Base-by-base conservation (phyloP, 2,113 vertebrate genomes). In the Etheostoma cragini region DNA sequence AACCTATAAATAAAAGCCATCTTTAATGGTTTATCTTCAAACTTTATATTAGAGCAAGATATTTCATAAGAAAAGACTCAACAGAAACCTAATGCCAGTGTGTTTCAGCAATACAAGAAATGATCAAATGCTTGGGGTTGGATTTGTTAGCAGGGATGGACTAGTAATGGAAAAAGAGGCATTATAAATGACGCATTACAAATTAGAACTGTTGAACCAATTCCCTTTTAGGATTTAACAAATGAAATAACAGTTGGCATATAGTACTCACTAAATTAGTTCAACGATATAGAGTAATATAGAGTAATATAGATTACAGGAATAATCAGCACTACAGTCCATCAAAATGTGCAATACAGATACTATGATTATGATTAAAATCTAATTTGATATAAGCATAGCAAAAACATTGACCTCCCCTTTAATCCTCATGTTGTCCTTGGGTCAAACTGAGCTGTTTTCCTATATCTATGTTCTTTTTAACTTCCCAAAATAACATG, bases 61-160 rank as follows among this genome's bases (percentile, higher is more conserved):
- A 49, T 63, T 54, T 57, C 30, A 63, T 46, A 13, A 35, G 15
- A 49, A 42, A 35, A 22, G 8, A 38, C 46, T 67, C 12, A 5
- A 22, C 1, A 6, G 35, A 69, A 47, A 54, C n/a, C n/a, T n/a
- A n/a, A n/a, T n/a, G 16, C 33, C 46, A 49, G 6, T 11, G 26
- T 76, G 60, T 33, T 52, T 46, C 57, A 53, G 69, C 19, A 26
- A 13, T n/a, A 7, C 22, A 21, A 66, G 54, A 53, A 47, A 72
- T 49, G 17, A 26, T 65, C 35, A 58, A 49, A 58, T 4, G 12
- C 71, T 52, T 57, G 16, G 13, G 30, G 19, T 53, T 26, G 8
- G n/a, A 21, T 54, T 78, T 58, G n/a, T 30, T 19, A n/a, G 60
- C 6, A 33, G 53, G 11, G 8, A 60, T 6, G 12, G 69, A 46